Base-by-base conservation (phyloP, 2,113 vertebrate genomes). In the Psittacara wagleri region DNA sequence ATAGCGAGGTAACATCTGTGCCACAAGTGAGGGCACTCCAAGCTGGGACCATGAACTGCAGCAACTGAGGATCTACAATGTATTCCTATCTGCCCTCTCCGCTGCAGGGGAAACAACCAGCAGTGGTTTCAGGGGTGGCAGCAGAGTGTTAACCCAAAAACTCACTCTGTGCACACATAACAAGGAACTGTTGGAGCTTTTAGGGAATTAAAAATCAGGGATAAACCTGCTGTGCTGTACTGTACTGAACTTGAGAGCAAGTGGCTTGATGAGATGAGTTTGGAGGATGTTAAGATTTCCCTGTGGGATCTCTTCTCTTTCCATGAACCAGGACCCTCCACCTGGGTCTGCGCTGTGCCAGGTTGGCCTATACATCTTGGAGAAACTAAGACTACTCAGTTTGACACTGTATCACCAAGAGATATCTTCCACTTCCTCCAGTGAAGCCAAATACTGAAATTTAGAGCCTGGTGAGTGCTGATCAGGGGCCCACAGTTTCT, bases 1-100 rank as follows among this genome's bases (percentile, higher is more conserved):
- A 59, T 0, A 28, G 31, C 0, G 2, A 89, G 69, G n/a, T 43
- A 43, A 79, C 0, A 1, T 44, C n/a, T 78, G 15, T 54, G 72
- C 35, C 44, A 37, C 12, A 28, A 17, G 14, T 3, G 44, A 61
- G 2, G 10, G 43, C 39, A 43, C 76, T 48, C 69, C 23, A 52
- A 52, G 57, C 16, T 77, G 59, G 12, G 39, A 24, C 10, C 0
- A 0, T 28, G 68, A 87, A 43, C 55, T 63, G 57, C 43, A 73
- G 52, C 67, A 64, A 15, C 33, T 9, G 22, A 73, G 48, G n/a
- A 68, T 46, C 33, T 69, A 19, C 51, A 46, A 18, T 13, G 6
- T 24, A 23, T 4, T 94, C 31, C 39, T 39, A 15, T 11, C 22
- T 49, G 27, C 70, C 52, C 23, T 13, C 61, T 57, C 66, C 2